phyloP scores from a whole-genome alignment of 2,888 invertebrate genomes.

The Amphipoea oculea region DNA sequence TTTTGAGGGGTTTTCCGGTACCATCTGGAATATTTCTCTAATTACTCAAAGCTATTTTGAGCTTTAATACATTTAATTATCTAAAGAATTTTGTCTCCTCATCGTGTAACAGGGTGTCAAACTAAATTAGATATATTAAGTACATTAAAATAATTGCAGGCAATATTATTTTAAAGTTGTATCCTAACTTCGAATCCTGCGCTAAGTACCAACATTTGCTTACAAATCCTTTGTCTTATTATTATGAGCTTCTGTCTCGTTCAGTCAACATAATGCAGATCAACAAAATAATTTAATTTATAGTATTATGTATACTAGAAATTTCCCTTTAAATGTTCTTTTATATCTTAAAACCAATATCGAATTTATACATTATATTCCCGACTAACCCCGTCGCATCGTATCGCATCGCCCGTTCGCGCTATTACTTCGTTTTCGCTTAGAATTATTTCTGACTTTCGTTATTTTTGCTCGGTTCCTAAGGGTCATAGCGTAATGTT shows the following conservation, averaged over 20 bases:
- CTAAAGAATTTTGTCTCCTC: background rate
- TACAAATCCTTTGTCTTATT: conserved; percentile 46
- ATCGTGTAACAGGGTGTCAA: no score
- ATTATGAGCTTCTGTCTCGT: background rate
- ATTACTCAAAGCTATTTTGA: conserved; percentile 3
- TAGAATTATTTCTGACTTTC: no score
- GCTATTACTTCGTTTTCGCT: no score
- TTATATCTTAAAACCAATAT: background rate
- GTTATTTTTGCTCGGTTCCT: no score
- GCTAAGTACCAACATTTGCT: background rate
- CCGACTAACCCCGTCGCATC: background rate
- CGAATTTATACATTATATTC: background rate
- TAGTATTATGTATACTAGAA: background rate
- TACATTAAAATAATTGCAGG: background rate
- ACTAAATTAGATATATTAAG: background rate
- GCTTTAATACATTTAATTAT: background rate
- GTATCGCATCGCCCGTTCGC: background rate
- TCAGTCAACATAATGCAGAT: background rate
- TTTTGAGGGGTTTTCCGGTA: conserved; percentile 3
- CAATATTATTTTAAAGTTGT: conserved; percentile 15
- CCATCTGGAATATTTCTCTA: background rate
- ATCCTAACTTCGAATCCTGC: conserved; percentile 27
- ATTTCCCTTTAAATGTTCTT: no score
- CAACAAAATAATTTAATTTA: background rate
- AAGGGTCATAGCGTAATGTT: no score